These are phyloP conservation scores for Furnarius figulus DNA, from an alignment of 2,113 vertebrate species.

Conservation along the genomic window DNA sequence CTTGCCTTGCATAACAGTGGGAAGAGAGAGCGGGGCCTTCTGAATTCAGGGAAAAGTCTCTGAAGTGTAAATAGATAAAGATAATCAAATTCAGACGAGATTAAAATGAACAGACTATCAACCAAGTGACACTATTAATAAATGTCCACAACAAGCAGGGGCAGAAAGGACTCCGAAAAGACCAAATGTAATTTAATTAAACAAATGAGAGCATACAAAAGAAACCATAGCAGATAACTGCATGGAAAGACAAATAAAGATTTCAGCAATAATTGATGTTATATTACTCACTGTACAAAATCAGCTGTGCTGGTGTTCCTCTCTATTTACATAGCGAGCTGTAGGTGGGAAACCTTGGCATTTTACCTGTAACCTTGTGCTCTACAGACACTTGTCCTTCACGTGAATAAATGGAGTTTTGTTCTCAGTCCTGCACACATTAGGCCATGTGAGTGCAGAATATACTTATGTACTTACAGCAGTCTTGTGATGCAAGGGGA, in stretches of 20 bases:
- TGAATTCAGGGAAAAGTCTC: constrained; percentile 46
- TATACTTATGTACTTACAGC: constrained; percentile 7
- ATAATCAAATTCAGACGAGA: constrained; percentile 64
- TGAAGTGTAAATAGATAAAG: constrained; percentile 69
- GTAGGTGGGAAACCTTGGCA: background rate
- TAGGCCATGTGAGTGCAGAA: background rate
- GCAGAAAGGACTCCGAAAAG: constrained; percentile 38
- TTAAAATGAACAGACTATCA: constrained; percentile 71
- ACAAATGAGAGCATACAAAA: constrained; percentile 37
- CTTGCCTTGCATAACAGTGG: background rate
- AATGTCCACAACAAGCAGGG: constrained; percentile 48
- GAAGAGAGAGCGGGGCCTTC: constrained; percentile 10
- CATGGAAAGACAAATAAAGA: constrained; percentile 45
- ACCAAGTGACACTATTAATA: constrained; percentile 69
- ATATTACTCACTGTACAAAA: background rate
- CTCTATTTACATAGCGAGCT: background rate
- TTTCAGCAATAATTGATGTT: constrained; percentile 40
- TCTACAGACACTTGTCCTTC: background rate
- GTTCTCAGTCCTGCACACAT: background rate
- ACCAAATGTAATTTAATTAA: constrained; percentile 66
- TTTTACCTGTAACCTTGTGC: constrained; percentile 14
- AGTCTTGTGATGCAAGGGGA: constrained; percentile 6
- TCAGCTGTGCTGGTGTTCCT: background rate
- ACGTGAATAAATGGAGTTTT: constrained; percentile 20
- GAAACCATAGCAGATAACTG: constrained; percentile 16